phyloP scores from a whole-genome alignment of 2,113 vertebrate species.

The Erinaceus europaeus region DNA sequence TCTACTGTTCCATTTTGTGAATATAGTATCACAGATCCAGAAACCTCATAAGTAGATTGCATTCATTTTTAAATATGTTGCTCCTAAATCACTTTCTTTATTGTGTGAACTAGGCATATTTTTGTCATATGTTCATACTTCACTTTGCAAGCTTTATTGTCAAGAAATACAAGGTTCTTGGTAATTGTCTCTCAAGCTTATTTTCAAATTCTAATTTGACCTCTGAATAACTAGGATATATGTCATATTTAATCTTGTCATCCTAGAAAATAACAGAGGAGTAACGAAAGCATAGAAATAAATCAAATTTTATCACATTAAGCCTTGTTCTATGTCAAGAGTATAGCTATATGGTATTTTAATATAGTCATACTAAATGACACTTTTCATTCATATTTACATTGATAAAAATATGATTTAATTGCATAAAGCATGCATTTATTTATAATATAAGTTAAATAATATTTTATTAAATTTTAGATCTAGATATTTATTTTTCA shows the following conservation, averaged over 20 bases:
- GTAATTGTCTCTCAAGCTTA: constrained; percentile 15
- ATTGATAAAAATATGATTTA: background rate
- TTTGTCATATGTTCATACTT: constrained; percentile 11
- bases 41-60: background rate
- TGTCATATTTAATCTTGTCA: constrained; percentile 32
- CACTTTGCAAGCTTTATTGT: background rate
- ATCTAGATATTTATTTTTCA: background rate
- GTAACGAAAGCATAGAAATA: constrained; percentile 3
- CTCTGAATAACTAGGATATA: constrained; percentile 13
- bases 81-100: background rate
- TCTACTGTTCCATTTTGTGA: background rate
- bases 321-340: background rate
- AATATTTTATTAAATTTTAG: background rate
- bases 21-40: background rate
- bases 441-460: background rate
- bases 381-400: background rate
- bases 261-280: constrained; percentile 34
- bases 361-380: constrained; percentile 14
- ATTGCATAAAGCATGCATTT: background rate
- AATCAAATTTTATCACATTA: background rate
- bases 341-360: background rate
- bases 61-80: background rate
- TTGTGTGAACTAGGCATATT: constrained; percentile 1
- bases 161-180: constrained; percentile 14
- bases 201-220: constrained; percentile 44